phyloP scores from a whole-genome alignment of 2,888 invertebrate genomes.

The Rhamnusium bicolor region DNA sequence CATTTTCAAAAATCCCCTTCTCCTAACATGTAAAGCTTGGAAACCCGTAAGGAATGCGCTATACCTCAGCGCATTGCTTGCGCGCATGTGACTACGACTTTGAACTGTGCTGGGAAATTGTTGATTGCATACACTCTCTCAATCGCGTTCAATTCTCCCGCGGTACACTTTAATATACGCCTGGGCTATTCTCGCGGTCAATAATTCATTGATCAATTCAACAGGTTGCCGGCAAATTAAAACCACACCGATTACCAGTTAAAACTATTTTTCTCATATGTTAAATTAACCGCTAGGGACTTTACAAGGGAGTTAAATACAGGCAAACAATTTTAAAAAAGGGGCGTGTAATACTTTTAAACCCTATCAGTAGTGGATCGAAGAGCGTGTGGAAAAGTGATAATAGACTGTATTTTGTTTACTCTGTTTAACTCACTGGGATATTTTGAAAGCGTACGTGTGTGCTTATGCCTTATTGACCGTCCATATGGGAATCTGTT shows the following conservation, averaged over 20 bases:
- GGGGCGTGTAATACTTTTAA: slow-evolving; percentile 31
- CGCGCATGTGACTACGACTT: not conserved
- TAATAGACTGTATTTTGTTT: slow-evolving; percentile 1
- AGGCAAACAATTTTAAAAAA: slow-evolving; percentile 6
- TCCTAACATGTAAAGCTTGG: not conserved
- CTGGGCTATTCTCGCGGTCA: slow-evolving; percentile 15
- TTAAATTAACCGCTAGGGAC: slow-evolving; percentile 19
- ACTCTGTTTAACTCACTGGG: slow-evolving; percentile 4
- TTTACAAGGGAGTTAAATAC: not conserved
- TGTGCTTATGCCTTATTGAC: not conserved
- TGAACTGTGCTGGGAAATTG: slow-evolving; percentile 9
- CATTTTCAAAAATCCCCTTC: not conserved
- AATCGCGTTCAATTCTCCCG: slow-evolving; percentile 6
- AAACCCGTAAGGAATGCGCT: not conserved
- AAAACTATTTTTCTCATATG: not conserved
- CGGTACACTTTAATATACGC: not conserved
- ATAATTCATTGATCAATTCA: slow-evolving; percentile 33
- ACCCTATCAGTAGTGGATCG: slow-evolving; percentile 1
- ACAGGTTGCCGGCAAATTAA: slow-evolving; percentile 44
- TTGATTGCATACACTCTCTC: slow-evolving; percentile 5
- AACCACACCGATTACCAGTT: slow-evolving; percentile 16
- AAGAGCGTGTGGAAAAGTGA: not conserved
- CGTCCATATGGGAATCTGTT: slow-evolving; percentile 30
- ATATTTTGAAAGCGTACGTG: not conserved
- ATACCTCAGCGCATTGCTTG: not conserved